Conservation (phyloP, 2,888 invertebrate genomes). For the Theristus sp. region DNA sequence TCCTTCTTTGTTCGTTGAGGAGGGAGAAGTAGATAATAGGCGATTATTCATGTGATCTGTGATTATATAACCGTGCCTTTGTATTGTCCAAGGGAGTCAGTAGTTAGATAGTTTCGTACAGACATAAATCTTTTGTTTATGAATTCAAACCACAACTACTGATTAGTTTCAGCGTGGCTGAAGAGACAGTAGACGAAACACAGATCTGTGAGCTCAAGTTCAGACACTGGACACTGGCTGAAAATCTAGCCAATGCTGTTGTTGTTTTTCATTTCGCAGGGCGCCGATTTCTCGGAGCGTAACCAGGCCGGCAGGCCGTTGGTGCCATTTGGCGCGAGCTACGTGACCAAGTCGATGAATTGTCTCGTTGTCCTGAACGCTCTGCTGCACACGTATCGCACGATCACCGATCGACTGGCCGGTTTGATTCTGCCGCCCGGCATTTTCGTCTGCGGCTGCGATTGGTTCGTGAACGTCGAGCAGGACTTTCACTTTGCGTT, state of each 20-base stretch:
- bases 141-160: no score
- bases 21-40: no score
- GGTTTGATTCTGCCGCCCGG: slow-evolving; percentile 27
- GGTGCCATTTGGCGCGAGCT: not conserved
- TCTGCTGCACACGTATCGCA: not conserved
- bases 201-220: no score
- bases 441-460: slow-evolving; percentile 36
- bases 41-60: no score
- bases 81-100: no score
- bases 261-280: not conserved
- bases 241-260: not conserved
- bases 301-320: not conserved
- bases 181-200: no score
- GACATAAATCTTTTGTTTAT: no score
- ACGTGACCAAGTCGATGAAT: not conserved
- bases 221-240: no score
- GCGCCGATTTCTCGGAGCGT: not conserved
- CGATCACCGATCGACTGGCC: slow-evolving; percentile 15
- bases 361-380: not conserved
- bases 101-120: no score
- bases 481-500: not conserved
- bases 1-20: no score
- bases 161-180: no score
- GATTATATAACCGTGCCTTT: no score
- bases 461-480: slow-evolving; percentile 24